Base-by-base conservation (phyloP, 1,140 invertebrate species). In the Probaryconus sp. region DNA sequence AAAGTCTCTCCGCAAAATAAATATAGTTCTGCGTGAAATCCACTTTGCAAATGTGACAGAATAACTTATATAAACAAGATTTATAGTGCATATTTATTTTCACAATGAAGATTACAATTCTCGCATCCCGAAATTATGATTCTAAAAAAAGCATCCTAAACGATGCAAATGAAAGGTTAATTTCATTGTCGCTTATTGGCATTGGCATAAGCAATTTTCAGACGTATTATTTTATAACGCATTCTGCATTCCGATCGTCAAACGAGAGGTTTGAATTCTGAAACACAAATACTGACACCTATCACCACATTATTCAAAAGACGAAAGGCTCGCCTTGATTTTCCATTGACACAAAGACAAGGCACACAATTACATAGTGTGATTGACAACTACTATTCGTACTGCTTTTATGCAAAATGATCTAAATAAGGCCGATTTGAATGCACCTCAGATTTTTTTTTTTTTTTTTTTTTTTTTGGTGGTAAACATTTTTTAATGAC, bases 231-330 rank as follows among this genome's bases (percentile, higher is more conserved):
- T 64, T 45, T 13, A 45, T 14, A 38, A 11, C 28, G 55, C 24
- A 18, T 50, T 47, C 20, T 63, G 68, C 50, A 71, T 71, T 56
- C 35, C 33, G 28, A 58, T 40, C 20, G 14, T 5, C 0, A 43
- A 20, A 18, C 56, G 37, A 17, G 1, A n/a, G 37, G 13, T 18
- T 16, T 18, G 35, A 63, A 71, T 56, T 63, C 67, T 42, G 37
- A 63, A 56, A 63, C 30, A 70, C 61, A 70, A 63, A 48, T 61
- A 70, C 30, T 33, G 18, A 45, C 56, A 40, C 45, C 26, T 63
- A 70, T 70, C 48, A 40, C 11, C 33, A 18, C 10, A 30, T 63
- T 63, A 70, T 63, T 70, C 38, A 55, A 61, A 42, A 56, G 48
- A 55, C 50, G 26, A 42, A 47, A 61, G 50, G 7, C 51, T 56